Base-by-base conservation (phyloP, 1,140 invertebrate species). In the Trachelipus rathkii region DNA sequence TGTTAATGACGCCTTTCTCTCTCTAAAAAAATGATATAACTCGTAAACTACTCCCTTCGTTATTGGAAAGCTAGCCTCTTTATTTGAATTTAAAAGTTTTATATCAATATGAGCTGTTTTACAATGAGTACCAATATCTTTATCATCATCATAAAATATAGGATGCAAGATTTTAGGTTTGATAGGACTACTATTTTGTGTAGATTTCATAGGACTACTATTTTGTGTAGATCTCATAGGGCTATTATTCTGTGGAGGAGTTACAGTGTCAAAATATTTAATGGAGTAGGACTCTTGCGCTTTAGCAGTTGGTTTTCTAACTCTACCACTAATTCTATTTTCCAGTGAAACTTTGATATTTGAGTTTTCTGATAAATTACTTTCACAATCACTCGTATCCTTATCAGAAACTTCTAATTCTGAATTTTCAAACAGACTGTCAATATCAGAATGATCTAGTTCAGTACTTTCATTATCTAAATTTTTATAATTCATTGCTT, bases 31-130 rank as follows among this genome's bases (percentile, higher is more conserved):
- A 60, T 66, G 70, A 45, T 72, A 76, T 10, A 76, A 24, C 45
- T 76, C 75, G 23, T 45, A 45, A 70, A 76, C 45, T 53, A 76
- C 44, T 10, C 75, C 75, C 71, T 76, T 76, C 9, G 69, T 76
- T 53, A 76, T 33, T 5, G n/a, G 44, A 15, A 46, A 21, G n/a
- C 43, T 53, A 60, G 50, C 50, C 43, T 75, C 45, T 8, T 50
- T 21, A 70, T 10, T 19, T 67, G 53, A 24, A 53, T 71, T 76
- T 44, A 69, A 44, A 53, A 66, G 21, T 79, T 76, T 72, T 5
- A 70, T 71, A 53, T 60, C 71, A 19, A 68, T 24, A 33, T 74
- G 33, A 68, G 15, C 67, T 11, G 13, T 44, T 6, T 44, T 66
- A 19, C 71, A 71, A 21, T 77, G 45, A 15, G 71, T 44, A 10